phyloP scores from a whole-genome alignment of 2,113 vertebrate genomes.

The Neomonachus schauinslandi region DNA sequence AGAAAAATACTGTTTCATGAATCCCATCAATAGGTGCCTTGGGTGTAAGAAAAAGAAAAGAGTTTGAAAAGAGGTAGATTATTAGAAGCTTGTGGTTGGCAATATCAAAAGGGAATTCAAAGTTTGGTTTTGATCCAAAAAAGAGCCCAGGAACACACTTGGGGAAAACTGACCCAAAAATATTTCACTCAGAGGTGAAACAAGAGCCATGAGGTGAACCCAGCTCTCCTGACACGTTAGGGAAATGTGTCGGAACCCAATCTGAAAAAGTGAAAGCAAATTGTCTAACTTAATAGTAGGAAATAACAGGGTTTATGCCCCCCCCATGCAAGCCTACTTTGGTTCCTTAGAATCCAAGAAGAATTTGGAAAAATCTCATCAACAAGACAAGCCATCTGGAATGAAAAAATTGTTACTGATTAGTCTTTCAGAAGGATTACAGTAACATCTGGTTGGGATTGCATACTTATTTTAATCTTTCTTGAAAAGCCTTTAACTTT shows the following conservation, averaged over 20 bases:
- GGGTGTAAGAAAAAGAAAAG: neutral
- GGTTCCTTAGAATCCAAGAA: constrained; percentile 13
- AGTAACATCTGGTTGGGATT: constrained; percentile 55
- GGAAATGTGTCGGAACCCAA: constrained; percentile 8
- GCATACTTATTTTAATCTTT: constrained; percentile 63
- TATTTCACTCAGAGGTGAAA: constrained; percentile 11
- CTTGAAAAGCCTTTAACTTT: constrained; percentile 77
- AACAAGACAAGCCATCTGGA: neutral
- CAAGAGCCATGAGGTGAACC: neutral
- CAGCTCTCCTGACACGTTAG: neutral
- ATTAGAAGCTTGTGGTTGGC: neutral
- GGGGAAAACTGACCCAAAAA: neutral
- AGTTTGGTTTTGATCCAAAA: constrained; percentile 16
- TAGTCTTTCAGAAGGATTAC: constrained; percentile 59
- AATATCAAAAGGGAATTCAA: neutral
- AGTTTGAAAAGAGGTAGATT: neutral
- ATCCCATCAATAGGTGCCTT: neutral
- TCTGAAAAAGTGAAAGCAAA: neutral
- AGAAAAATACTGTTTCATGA: neutral
- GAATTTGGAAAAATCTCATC: constrained; percentile 36
- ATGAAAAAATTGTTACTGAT: neutral
- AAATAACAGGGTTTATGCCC: neutral
- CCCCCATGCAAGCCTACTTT: neutral
- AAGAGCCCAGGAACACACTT: neutral
- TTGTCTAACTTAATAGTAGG: neutral